phyloP scores from a whole-genome alignment of 2,113 vertebrate species.

The Neodontobutis hainanensis region DNA sequence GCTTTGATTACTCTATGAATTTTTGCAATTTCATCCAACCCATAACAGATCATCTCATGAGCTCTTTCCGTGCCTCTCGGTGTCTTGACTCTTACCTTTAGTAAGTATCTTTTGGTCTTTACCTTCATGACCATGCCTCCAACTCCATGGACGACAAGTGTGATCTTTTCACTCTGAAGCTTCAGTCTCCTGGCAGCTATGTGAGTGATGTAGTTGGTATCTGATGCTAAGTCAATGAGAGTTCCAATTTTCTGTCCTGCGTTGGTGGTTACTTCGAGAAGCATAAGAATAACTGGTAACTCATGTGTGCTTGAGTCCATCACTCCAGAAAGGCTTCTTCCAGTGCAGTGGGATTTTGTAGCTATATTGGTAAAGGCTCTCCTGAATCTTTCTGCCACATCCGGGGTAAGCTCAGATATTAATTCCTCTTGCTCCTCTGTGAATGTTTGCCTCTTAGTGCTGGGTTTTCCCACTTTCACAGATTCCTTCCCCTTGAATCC shows the following conservation, averaged over 20 bases:
- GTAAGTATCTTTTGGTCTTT: no score
- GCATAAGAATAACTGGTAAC: slow-evolving; percentile 25
- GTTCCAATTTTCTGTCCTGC: slow-evolving; percentile 42
- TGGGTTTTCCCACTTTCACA: no score
- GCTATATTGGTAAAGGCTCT: slow-evolving; percentile 28
- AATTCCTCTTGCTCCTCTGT: slow-evolving; percentile 29
- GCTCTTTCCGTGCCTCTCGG: no score
- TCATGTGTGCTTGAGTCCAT: slow-evolving; percentile 3
- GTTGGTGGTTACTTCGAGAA: slow-evolving; percentile 33
- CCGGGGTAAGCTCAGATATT: slow-evolving; percentile 23
- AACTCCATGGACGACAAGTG: no score
- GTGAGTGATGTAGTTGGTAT: slow-evolving; percentile 51
- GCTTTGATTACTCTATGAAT: no score
- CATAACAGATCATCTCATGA: no score
- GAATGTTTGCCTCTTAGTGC: background rate
- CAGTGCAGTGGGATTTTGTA: background rate
- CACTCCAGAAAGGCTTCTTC: background rate
- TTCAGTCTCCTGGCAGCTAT: no score
- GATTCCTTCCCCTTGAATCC: background rate
- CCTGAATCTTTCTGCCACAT: slow-evolving; percentile 20
- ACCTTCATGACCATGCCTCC: no score
- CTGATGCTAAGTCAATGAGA: slow-evolving; percentile 31
- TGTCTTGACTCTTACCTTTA: no score
- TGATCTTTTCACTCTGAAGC: no score
- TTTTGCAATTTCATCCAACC: no score